Evolutionary conservation across 2,888 invertebrate species (phyloP), one percentile per base, ranked within the genome.

Genomic region (Morinoia aosen): DNA sequence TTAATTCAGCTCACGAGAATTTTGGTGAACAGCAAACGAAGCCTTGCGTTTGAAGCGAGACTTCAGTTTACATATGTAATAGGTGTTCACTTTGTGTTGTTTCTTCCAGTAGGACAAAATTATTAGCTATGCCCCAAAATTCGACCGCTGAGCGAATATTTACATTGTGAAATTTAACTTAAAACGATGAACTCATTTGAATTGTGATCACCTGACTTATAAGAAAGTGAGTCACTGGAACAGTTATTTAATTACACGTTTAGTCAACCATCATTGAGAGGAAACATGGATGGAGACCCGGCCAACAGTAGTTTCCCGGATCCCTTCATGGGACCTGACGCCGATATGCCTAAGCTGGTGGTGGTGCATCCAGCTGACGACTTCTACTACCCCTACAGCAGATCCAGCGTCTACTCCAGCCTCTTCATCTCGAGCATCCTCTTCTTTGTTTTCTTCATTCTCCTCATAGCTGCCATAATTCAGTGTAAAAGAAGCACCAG

Each of bases 391-490:
- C 93, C 93, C 58, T 93, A 93, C 93, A 33, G 57, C 57, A 16
- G 57, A 19, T 56, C 25, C 11, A 57, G 40, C 95, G 19, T 95
- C 95, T n/a, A 64, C 95, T 48, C 76, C 58, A 39, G 40, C 40
- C 95, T 95, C 61, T 76, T 95, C 61, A 39, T 95, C 61, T 40
- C 56, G 56, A 64, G 61, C 40, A 25, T 95, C 48, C 39, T 95
- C 95, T 76, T 95, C 64, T 64, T 95, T 39, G n/a, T 95, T 14
- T 95, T 95, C 95, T 76, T 95, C 39, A 40, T 95, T 48, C 61
- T 95, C 0, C 58, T 95, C 95, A 61, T 95, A 57, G 61, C 57
- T 10, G 39, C 76, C 95, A 48, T 95, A 33, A 64, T 61, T 14
- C 95, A 64, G 40, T 93, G 93, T 33, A 56, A 57, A 33, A 12